Conservation (phyloP, 2,888 invertebrate species). For the Eulithis testata region DNA sequence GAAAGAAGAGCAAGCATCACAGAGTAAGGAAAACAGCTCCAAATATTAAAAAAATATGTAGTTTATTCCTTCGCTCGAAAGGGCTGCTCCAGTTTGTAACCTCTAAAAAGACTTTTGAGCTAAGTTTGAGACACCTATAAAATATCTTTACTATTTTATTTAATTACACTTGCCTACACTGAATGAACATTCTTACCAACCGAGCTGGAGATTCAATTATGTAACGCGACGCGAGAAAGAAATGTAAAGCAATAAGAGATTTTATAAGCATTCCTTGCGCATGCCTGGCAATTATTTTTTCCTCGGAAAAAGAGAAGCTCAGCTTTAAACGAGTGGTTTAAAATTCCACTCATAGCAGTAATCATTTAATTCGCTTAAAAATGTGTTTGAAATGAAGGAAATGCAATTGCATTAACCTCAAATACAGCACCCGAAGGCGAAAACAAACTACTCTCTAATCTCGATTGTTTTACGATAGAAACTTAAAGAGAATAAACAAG, state of each 20-base stretch:
- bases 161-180: neutral
- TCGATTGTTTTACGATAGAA: neutral
- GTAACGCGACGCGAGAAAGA: conserved; percentile 26
- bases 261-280: conserved; percentile 51
- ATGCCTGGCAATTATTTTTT: conserved; percentile 54
- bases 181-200: neutral
- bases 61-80: no score
- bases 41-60: no score
- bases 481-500: neutral
- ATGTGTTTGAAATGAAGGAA: conserved; percentile 12
- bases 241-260: conserved; percentile 52
- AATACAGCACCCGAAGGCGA: neutral
- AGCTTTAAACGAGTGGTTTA: conserved; percentile 50
- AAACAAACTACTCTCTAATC: neutral
- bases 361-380: conserved; percentile 38
- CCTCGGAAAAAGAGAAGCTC: conserved; percentile 40
- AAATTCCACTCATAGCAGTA: conserved; percentile 36
- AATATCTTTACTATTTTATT: neutral
- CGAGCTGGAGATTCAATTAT: conserved; percentile 22
- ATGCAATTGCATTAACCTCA: neutral
- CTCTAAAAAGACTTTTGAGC: no score
- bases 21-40: no score
- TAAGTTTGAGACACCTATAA: no score
- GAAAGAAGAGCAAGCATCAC: conserved; percentile 6
- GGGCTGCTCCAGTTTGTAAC: no score